Conservation (phyloP, 2,113 vertebrate genomes). For the Oreochromis spilurus region DNA sequence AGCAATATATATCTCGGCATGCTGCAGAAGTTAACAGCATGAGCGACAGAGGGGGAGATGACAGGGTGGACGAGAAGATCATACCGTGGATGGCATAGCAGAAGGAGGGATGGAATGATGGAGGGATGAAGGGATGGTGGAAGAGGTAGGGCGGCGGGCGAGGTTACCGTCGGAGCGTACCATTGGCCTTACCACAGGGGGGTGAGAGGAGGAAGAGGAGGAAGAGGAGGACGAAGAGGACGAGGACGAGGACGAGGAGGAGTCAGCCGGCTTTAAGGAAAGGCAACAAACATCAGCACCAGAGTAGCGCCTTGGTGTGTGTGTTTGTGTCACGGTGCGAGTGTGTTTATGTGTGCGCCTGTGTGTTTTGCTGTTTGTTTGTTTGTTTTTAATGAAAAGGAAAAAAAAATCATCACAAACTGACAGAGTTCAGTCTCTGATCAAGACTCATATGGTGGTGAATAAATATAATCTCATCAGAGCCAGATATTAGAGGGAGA, state of each 20-base stretch:
- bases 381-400: background rate
- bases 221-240: slow-evolving; percentile 77
- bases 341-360: background rate
- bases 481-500: background rate
- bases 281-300: slow-evolving; percentile 96
- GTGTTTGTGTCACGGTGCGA: background rate
- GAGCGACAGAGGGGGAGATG: slow-evolving; percentile 2
- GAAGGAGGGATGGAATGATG: slow-evolving; percentile 26
- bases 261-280: slow-evolving; percentile 99
- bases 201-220: slow-evolving; percentile 82
- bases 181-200: slow-evolving; percentile 96
- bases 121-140: slow-evolving; percentile 34
- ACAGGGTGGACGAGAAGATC: slow-evolving; percentile 3
- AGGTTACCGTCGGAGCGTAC: slow-evolving; percentile 79
- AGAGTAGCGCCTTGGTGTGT: slow-evolving; percentile 41
- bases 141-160: slow-evolving; percentile 44
- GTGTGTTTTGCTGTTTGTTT: background rate
- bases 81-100: slow-evolving; percentile 49
- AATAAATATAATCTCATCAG: background rate
- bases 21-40: slow-evolving; percentile 45
- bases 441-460: background rate
- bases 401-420: background rate
- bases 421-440: background rate
- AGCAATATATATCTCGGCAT: slow-evolving; percentile 32
- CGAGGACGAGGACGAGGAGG: slow-evolving; percentile 77